A percentile compares a stretch with the other conserved stretches of the same genome.
These are phyloP conservation scores for Latrodectus hesperus DNA, from an alignment of 2,888 invertebrate genomes.

Conservation along the genomic window DNA sequence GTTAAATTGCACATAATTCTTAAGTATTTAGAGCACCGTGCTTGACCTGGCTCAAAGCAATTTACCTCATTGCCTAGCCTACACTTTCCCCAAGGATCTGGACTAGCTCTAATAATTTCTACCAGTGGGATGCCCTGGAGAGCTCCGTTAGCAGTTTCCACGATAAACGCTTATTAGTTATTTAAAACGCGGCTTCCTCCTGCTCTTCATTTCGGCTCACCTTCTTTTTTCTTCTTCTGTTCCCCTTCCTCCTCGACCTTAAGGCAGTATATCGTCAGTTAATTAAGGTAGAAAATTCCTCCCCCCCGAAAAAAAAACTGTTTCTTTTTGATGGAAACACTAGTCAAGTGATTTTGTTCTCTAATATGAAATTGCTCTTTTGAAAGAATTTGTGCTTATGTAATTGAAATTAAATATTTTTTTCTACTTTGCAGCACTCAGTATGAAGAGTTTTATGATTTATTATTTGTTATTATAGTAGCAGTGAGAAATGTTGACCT, in stretches of 20 bases:
- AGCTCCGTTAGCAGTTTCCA: slow-evolving; percentile 50
- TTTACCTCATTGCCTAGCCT: slow-evolving; percentile 57
- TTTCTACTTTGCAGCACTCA: too few relatives aligned
- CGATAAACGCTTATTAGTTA: slow-evolving; percentile 67
- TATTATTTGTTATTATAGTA: too few relatives aligned
- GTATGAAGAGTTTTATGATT: too few relatives aligned
- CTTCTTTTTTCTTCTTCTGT: slow-evolving; percentile 16
- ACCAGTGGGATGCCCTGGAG: slow-evolving; percentile 47
- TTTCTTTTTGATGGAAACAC: too few relatives aligned
- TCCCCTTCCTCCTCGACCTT: neutral
- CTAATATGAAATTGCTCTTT: too few relatives aligned
- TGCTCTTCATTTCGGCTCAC: slow-evolving; percentile 57
- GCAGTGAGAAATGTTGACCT: too few relatives aligned
- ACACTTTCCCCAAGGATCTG: slow-evolving; percentile 34
- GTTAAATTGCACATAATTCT: slow-evolving; percentile 66
- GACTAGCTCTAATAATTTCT: slow-evolving; percentile 57
- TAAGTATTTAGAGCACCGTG: slow-evolving; percentile 57
- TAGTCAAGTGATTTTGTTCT: too few relatives aligned
- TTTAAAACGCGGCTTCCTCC: slow-evolving; percentile 58
- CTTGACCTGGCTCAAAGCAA: slow-evolving; percentile 63
- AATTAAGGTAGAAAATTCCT: slow-evolving; percentile 18
- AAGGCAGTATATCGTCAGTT: slow-evolving; percentile 30
- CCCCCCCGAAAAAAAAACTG: neutral
- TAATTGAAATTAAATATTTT: too few relatives aligned
- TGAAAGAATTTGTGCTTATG: too few relatives aligned